Evolutionary conservation across 2,797 vertebrate species (phyloP), one percentile per base, ranked within the genome.

Genomic region (Heliangelus exortis): DNA sequence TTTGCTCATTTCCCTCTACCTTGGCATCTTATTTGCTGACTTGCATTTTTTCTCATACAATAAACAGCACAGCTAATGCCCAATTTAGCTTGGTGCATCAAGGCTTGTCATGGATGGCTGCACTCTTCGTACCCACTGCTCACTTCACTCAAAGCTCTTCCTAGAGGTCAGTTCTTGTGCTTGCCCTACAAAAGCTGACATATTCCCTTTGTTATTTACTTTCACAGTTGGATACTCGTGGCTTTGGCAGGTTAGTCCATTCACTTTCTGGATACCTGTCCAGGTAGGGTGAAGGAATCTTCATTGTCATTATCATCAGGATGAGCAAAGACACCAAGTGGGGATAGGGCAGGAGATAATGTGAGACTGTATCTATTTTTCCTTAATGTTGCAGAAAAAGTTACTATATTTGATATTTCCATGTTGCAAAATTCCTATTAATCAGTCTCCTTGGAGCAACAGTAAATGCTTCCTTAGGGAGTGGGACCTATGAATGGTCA

Each of bases 121-220:
- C 2, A 2, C 29, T 65, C n/a, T 39, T 77, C 62, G 22, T 45
- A 68, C 5, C 15, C 0, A 0, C 47, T 54, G 72, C 29, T n/a
- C 41, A 25, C 23, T 83, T 65, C 53, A 51, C 26, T 66, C 47
- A 21, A 34, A 93, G 15, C 51, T 85, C 21, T 89, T 95, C 43
- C 54, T 50, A 76, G 36, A 84, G 55, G 29, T 62, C 51, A 74
- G 18, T 62, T 72, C 47, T 59, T 58, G 43, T 62, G 28, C 47
- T 68, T 86, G 23, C 47, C 43, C 25, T 16, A 8, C 26, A 62
- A 68, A 90, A 11, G 13, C 8, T n/a, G 36, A 39, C 9, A 15
- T 7, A 16, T 45, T 50, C 12, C 9, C 17, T n/a, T 21, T 33
- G 17, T 51, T 81, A 31, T 55, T 73, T 77, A 68, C 33, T 89